Conservation (phyloP, 2,797 vertebrate genomes). For the Natrix natrix region DNA sequence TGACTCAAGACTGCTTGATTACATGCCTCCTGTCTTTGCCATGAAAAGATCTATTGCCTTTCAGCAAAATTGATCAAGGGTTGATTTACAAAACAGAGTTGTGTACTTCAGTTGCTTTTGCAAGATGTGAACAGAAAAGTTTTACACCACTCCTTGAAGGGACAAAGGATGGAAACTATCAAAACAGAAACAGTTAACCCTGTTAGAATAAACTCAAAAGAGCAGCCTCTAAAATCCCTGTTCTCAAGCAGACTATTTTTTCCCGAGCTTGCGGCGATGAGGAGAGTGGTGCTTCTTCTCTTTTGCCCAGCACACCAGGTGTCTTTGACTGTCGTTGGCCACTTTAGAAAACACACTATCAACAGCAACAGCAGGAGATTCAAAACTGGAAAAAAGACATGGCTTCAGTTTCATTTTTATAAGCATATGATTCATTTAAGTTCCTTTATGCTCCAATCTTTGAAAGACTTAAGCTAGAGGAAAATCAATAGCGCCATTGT, state of each 20-base stretch:
- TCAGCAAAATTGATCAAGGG: slow-evolving; percentile 9
- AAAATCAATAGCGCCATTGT: slow-evolving; percentile 48
- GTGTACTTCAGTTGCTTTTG: slow-evolving; percentile 22
- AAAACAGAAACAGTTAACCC: slow-evolving; percentile 58
- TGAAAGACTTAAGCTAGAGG: slow-evolving; percentile 47
- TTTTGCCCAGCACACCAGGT: slow-evolving; percentile 55
- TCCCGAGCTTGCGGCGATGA: slow-evolving; percentile 35
- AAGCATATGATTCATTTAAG: slow-evolving; percentile 58
- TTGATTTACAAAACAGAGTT: slow-evolving; percentile 23
- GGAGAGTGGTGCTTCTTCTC: slow-evolving; percentile 51
- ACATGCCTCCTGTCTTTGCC: background rate
- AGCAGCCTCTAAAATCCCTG: slow-evolving; percentile 49
- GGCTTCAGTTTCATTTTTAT: slow-evolving; percentile 56
- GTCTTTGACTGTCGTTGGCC: slow-evolving; percentile 64
- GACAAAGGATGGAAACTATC: slow-evolving; percentile 45
- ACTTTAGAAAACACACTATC: slow-evolving; percentile 61
- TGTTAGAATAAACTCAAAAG: slow-evolving; percentile 54
- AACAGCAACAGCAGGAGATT: slow-evolving; percentile 54
- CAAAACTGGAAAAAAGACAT: slow-evolving; percentile 57
- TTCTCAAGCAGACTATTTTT: slow-evolving; percentile 49
- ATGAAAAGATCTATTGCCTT: slow-evolving; percentile 4
- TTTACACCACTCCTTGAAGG: slow-evolving; percentile 36
- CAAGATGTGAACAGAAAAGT: slow-evolving; percentile 22
- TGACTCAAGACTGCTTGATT: background rate
- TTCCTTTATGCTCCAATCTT: slow-evolving; percentile 58